Evolutionary conservation across 2,113 vertebrate species (phyloP), one percentile per base, ranked within the genome.

Genomic region (Mobula birostris): DNA sequence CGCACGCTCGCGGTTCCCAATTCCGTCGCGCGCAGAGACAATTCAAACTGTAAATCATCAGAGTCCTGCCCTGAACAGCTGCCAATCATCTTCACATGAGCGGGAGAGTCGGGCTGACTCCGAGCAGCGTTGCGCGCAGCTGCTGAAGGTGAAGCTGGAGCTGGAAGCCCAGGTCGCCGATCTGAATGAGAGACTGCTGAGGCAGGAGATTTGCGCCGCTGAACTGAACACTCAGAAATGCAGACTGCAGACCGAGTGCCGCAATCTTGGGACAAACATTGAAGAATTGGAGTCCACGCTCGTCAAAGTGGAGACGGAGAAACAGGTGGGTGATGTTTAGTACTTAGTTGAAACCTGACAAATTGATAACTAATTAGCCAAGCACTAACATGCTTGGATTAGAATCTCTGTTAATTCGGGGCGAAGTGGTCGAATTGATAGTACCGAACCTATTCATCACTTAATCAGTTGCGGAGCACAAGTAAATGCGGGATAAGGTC

Each of bases 261-360:
- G 96, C 94, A 95, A 94, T 95, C 96, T 97, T 63, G 95, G 95
- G 24, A 95, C 94, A 56, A 96, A 97, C 95, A 94, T 97, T 94
- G 96, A 97, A 32, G 96, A 97, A 27, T 95, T 97, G 96, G 97
- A 97, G 95, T 95, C 88, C 68, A 95, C 95, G 0, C 95, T 97
- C 85, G 96, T 95, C 11, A 80, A 91, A 0, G 95, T 96, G 12
- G 96, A 97, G 92, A 95, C 94, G 61, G 95, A 96, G 19, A 97
- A 96, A 94, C 95, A 97, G 97, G 97, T 97, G 87, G 95, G 95
- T 80, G 77, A 56, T 8, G 92, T 66, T 29, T 27, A 6, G 61
- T 24, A 56, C 2, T 7, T 15, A 48, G 7, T 17, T 32, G 14
- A 72, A 74, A 90, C 85, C 85, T 32, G 61, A 66, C 2, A 12